These are phyloP conservation scores for Ariopsis seemanni DNA, from an alignment of 2,113 vertebrate genomes.

Conservation along the genomic window DNA sequence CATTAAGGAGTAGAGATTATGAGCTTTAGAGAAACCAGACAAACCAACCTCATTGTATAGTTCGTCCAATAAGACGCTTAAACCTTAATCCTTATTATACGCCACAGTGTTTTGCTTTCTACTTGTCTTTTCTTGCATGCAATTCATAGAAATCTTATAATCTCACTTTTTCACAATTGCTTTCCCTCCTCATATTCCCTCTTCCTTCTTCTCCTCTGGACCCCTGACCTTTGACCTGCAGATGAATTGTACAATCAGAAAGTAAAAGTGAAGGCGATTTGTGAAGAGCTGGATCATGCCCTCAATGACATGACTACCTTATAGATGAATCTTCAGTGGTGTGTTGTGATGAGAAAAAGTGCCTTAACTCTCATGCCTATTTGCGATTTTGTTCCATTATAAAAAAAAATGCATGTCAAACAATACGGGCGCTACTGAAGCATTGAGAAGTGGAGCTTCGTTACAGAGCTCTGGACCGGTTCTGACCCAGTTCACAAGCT, in stretches of 20 bases:
- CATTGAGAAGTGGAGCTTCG: neutral
- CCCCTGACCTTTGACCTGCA: slow-evolving; percentile 60
- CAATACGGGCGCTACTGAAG: neutral
- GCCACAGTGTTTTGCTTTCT: neutral
- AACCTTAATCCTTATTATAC: neutral
- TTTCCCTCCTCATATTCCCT: slow-evolving; percentile 34
- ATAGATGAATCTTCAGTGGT: slow-evolving; percentile 59
- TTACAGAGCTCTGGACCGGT: slow-evolving; percentile 9
- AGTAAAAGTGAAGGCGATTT: slow-evolving; percentile 89
- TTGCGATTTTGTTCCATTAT: neutral
- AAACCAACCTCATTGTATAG: neutral
- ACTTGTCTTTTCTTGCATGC: neutral
- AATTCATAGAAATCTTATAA: neutral
- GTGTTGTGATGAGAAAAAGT: slow-evolving; percentile 5
- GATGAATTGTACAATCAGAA: slow-evolving; percentile 90
- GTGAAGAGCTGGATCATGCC: slow-evolving; percentile 85
- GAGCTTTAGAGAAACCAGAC: slow-evolving; percentile 1
- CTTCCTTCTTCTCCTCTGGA: slow-evolving; percentile 42
- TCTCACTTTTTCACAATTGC: neutral
- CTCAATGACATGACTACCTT: slow-evolving; percentile 88
- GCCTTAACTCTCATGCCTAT: slow-evolving; percentile 6
- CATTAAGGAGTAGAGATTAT: neutral
- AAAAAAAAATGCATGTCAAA: neutral
- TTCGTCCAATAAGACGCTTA: neutral
- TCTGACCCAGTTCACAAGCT: slow-evolving; percentile 22